phyloP scores from a whole-genome alignment of 1,140 invertebrate species.

The Drosophila lacertosa region DNA sequence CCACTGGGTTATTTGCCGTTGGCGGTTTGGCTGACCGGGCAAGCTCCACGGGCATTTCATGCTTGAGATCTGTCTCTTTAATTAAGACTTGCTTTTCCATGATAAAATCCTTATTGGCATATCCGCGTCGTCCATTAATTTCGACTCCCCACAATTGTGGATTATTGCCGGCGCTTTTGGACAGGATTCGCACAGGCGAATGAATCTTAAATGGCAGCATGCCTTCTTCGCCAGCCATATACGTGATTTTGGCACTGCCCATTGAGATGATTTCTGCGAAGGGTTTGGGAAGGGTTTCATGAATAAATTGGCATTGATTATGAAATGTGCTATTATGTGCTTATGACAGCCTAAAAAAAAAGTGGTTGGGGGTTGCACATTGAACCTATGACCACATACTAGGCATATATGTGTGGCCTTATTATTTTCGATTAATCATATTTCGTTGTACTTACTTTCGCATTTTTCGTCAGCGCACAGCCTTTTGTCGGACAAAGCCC shows the following conservation, averaged over 20 bases:
- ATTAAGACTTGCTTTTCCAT: conserved; percentile 58
- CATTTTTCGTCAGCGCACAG: conserved; percentile 87
- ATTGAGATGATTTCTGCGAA: conserved; percentile 87
- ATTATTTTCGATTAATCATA: neutral
- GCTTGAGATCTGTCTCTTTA: conserved; percentile 42
- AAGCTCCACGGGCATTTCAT: conserved; percentile 57
- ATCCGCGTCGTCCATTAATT: conserved; percentile 89
- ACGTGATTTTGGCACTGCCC: conserved; percentile 87
- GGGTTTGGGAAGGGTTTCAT: too few species aligned
- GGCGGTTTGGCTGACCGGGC: neutral
- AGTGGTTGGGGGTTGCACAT: conserved; percentile 10
- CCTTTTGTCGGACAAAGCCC: conserved; percentile 86
- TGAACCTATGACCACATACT: neutral
- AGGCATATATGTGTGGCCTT: too few species aligned
- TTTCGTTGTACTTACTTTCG: conserved; percentile 84
- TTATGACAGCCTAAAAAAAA: conserved; percentile 7
- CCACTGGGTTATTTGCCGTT: neutral
- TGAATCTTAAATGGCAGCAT: conserved; percentile 88
- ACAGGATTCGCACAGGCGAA: conserved; percentile 87
- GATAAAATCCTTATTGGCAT: conserved; percentile 86
- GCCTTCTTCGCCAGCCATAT: conserved; percentile 85
- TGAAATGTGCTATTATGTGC: conserved; percentile 24
- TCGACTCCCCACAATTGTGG: conserved; percentile 89
- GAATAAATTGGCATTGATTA: conserved; percentile 14
- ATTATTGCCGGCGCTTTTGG: conserved; percentile 89